Base-by-base conservation (phyloP, 1,140 invertebrate genomes). In the Doryteuthis pealeii region DNA sequence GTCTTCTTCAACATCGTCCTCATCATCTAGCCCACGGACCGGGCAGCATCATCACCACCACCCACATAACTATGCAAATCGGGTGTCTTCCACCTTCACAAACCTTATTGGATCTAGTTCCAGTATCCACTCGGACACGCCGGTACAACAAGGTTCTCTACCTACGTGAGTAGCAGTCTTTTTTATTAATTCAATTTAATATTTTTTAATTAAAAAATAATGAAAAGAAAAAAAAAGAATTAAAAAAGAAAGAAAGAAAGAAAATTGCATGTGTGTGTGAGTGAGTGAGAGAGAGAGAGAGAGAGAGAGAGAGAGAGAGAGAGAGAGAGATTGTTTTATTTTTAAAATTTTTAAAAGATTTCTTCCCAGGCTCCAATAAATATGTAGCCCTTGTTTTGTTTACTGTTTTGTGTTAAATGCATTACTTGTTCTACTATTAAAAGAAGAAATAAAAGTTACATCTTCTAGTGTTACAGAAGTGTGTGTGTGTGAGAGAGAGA, bases 71-170 rank as follows among this genome's bases (percentile, higher is more conserved):
- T 62, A 62, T 28, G 54, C 54, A 12, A 62, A 62, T 28, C 54
- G 54, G 54, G 54, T 62, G 22, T 62, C 54, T 6, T 62, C 54
- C 54, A 62, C 54, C 12, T 62, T 62, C 18, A 62, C 54, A 6
- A 62, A 62, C 26, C 54, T 62, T 18, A 62, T 62, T 18, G 54
- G 54, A n/a, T 62, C 54, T 12, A 62, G 54, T 62, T 14, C 22
- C 54, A 62, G 54, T 28, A 62, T 62, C 54, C 54, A 62, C 54
- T 62, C 54, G 5, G 54, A 62, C 54, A 62, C 54, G 26, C 54
- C 54, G 18, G 22, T n/a, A 28, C 54, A 62, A 62, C 54, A 62
- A 62, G 54, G 54, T 14, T 62, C 54, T 6, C 54, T 62, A 28
- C 54, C 18, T 6, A 62, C 54, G 54, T 62, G 18, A 62, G 54